phyloP scores from a whole-genome alignment of 64 coral and sea anemone species.

The Porites australiensis region DNA sequence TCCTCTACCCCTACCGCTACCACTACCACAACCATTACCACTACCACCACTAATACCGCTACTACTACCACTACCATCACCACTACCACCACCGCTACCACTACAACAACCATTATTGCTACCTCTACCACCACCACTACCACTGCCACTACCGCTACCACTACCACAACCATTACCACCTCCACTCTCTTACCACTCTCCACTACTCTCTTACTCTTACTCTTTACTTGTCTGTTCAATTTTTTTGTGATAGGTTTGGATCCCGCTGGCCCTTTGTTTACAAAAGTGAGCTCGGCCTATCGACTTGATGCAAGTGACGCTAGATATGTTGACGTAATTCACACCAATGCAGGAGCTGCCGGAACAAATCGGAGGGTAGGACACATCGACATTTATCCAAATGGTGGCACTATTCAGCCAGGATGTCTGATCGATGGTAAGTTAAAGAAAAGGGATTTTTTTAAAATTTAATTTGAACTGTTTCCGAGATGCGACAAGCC shows the following conservation, averaged over 20 bases:
- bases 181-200: not conserved
- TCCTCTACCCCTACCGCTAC: not conserved
- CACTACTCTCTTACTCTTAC: too few species aligned
- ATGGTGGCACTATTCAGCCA: slow-evolving; percentile 43
- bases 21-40: not conserved
- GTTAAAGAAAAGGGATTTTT: not conserved
- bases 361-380: not conserved
- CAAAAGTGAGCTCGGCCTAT: not conserved
- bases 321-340: slow-evolving; percentile 1
- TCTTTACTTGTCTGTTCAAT: too few species aligned
- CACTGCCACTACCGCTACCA: not conserved
- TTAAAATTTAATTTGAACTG: too few species aligned
- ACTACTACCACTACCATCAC: not conserved
- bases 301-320: slow-evolving; percentile 41
- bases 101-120: not conserved
- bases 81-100: not conserved
- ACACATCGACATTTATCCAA: slow-evolving; percentile 62
- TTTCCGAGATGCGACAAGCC: too few species aligned
- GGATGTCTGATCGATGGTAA: slow-evolving; percentile 25
- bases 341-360: not conserved
- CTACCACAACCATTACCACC: not conserved
- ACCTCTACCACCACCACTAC: not conserved
- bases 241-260: slow-evolving; percentile 35
- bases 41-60: not conserved
- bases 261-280: slow-evolving; percentile 42